Percentiles rank a stretch among this genome's conserved stretches.
phyloP scores from a whole-genome alignment of 2,888 invertebrate species.

The Erannis defoliaria region DNA sequence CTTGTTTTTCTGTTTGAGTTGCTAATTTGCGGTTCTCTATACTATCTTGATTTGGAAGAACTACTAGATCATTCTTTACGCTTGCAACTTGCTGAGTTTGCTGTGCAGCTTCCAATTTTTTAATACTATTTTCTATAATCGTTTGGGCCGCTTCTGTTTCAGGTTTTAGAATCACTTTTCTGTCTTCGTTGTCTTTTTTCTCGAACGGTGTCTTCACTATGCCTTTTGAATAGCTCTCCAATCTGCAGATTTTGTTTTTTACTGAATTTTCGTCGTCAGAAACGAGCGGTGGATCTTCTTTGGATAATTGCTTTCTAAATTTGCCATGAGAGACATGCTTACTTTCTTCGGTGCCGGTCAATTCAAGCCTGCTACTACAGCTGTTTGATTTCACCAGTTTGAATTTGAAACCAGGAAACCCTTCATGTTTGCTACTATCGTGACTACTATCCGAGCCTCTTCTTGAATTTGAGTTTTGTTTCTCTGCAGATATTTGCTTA shows the following conservation, averaged over 20 bases:
- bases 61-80: slow-evolving; percentile 51
- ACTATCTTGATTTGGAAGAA: slow-evolving; percentile 49
- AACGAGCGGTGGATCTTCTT: slow-evolving; percentile 78
- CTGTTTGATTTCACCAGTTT: slow-evolving; percentile 94
- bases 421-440: slow-evolving; percentile 69
- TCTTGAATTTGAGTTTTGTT: slow-evolving; percentile 58
- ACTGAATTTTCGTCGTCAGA: slow-evolving; percentile 82
- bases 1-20: slow-evolving; percentile 58
- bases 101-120: slow-evolving; percentile 51
- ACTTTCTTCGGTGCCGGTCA: slow-evolving; percentile 89
- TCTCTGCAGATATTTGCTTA: slow-evolving; percentile 64
- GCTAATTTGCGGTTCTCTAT: slow-evolving; percentile 51
- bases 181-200: slow-evolving; percentile 67
- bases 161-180: slow-evolving; percentile 53
- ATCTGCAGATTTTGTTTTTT: slow-evolving; percentile 81
- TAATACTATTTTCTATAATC: slow-evolving; percentile 39
- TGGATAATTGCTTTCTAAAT: slow-evolving; percentile 70
- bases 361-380: slow-evolving; percentile 93
- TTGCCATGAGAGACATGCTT: slow-evolving; percentile 80
- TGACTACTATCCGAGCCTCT: slow-evolving; percentile 59
- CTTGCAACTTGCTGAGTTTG: slow-evolving; percentile 45
- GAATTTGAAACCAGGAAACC: slow-evolving; percentile 91
- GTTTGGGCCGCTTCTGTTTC: slow-evolving; percentile 51
- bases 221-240: slow-evolving; percentile 83
- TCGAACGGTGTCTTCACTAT: slow-evolving; percentile 79